Percentiles rank a stretch among this genome's conserved stretches.
Conservation (phyloP, 2,888 invertebrate species). For the Rotaria macrura region DNA sequence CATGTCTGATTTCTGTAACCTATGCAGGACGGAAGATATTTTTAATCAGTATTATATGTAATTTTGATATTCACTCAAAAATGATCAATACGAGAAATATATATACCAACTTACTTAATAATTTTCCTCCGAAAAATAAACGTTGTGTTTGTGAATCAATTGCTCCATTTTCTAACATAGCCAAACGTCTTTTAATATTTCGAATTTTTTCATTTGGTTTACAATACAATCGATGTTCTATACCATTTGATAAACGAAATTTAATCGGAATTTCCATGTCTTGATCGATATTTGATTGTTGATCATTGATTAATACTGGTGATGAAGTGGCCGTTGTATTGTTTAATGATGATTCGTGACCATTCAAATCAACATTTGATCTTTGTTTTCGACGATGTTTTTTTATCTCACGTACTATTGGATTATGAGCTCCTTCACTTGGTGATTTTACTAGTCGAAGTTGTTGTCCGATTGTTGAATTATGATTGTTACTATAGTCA, state of each 20-base stretch:
- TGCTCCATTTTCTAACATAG: not conserved
- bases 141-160: not conserved
- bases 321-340: not conserved
- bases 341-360: not conserved
- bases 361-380: not conserved
- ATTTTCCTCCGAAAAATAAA: slow-evolving; percentile 23
- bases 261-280: slow-evolving; percentile 48
- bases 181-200: slow-evolving; percentile 13
- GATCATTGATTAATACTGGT: not conserved
- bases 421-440: not conserved
- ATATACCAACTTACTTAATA: not conserved
- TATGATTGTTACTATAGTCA: slow-evolving; percentile 41
- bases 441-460: not conserved
- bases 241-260: slow-evolving; percentile 62
- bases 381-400: slow-evolving; percentile 20
- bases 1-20: too few relatives aligned
- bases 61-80: too few relatives aligned
- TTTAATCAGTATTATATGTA: too few relatives aligned
- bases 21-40: too few relatives aligned
- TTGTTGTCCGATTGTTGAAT: not conserved
- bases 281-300: slow-evolving; percentile 34
- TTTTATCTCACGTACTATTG: not conserved
- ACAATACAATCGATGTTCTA: slow-evolving; percentile 3
- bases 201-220: not conserved
- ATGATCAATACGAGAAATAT: too few relatives aligned